Evolutionary conservation across 1,140 invertebrate species (phyloP).

Genomic region (Bombus pyrosoma): DNA sequence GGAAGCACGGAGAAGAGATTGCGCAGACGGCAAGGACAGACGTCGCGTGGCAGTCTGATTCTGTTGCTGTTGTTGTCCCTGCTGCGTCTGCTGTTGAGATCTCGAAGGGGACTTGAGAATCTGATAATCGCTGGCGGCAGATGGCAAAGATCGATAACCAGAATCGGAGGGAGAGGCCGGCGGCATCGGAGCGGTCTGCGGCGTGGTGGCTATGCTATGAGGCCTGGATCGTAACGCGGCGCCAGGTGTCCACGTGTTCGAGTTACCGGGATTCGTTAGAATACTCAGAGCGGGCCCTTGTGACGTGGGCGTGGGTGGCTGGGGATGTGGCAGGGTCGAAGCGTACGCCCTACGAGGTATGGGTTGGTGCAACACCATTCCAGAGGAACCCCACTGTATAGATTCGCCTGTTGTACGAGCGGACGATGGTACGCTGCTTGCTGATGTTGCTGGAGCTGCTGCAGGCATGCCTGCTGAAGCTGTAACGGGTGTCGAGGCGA

Average conservation of each 20-base stretch:
- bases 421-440: slow-evolving; percentile 61
- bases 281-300: slow-evolving; percentile 71
- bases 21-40: slow-evolving; percentile 79
- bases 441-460: slow-evolving; percentile 68
- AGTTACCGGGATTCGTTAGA: slow-evolving; percentile 70
- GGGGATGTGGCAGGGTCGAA: slow-evolving; percentile 80
- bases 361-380: slow-evolving; percentile 77
- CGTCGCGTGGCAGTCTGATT: slow-evolving; percentile 72
- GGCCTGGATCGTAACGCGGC: slow-evolving; percentile 71
- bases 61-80: slow-evolving; percentile 44
- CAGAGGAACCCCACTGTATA: slow-evolving; percentile 76
- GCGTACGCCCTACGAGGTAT: slow-evolving; percentile 77
- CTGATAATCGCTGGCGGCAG: slow-evolving; percentile 85
- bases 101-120: slow-evolving; percentile 81
- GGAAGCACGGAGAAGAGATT: slow-evolving; percentile 75
- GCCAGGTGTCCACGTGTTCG: slow-evolving; percentile 78
- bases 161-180: slow-evolving; percentile 82
- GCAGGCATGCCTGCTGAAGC: slow-evolving; percentile 65
- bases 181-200: slow-evolving; percentile 66
- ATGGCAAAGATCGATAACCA: slow-evolving; percentile 83
- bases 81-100: slow-evolving; percentile 68
- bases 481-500: slow-evolving; percentile 78
- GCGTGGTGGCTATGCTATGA: slow-evolving; percentile 78
- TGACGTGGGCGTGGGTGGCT: slow-evolving; percentile 79
- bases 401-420: slow-evolving; percentile 73